Evolutionary conservation across 1,140 invertebrate genomes (phyloP), one percentile per base, ranked within the genome.

Genomic region (Trypoxylus dichotomus): DNA sequence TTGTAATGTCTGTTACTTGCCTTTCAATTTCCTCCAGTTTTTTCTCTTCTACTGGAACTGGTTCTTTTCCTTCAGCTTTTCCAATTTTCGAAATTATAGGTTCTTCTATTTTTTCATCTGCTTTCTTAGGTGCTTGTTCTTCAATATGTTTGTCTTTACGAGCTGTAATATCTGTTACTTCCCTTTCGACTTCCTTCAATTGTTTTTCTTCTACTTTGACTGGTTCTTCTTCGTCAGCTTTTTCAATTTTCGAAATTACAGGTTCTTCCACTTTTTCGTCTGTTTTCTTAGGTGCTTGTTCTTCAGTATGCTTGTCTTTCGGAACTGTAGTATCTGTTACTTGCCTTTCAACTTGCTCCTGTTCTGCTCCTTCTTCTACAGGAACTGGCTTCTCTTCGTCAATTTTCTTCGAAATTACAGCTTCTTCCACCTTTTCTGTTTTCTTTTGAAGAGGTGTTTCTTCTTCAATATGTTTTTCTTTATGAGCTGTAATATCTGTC

Each of bases 391-490:
- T n/a, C n/a, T n/a, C n/a, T n/a, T n/a, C n/a, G n/a, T n/a, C n/a
- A n/a, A n/a, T n/a, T n/a, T n/a, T n/a, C n/a, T n/a, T n/a, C n/a
- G n/a, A n/a, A n/a, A n/a, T n/a, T n/a, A n/a, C n/a, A n/a, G n/a
- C n/a, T n/a, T n/a, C n/a, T n/a, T n/a, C n/a, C n/a, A n/a, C n/a
- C n/a, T n/a, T n/a, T n/a, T n/a, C n/a, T n/a, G n/a, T n/a, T n/a
- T n/a, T n/a, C 60, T n/a, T 41, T 2, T 54, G 13, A 24, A 15
- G 41, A n/a, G n/a, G n/a, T 19, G 10, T 74, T 15, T 74, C 29
- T 80, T 74, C 15, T 80, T 37, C n/a, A n/a, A n/a, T n/a, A n/a
- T n/a, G 19, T 47, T 29, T 42, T 71, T 60, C 58, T 21, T 60
- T 60, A 1, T 10, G 1, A 10, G 7, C 24, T 5, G 15, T 27